Conservation (phyloP, 2,797 vertebrate genomes). For the Furcifer pardalis region DNA sequence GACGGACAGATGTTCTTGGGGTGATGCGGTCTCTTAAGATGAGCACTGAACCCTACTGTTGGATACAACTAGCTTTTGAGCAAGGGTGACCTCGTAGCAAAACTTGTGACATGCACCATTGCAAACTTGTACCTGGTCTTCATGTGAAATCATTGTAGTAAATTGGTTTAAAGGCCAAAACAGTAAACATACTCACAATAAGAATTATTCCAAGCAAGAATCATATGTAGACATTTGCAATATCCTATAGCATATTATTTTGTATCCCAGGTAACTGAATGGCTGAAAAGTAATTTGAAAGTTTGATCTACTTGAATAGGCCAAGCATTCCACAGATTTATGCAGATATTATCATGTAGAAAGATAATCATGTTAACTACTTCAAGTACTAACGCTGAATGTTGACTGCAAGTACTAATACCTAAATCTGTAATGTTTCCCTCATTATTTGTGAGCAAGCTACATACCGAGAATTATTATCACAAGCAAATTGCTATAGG, state of each 20-base stretch:
- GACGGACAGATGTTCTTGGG: too few relatives aligned
- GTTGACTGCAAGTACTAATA: neutral
- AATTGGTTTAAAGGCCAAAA: neutral
- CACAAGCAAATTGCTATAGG: slow-evolving; percentile 17
- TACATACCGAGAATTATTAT: neutral
- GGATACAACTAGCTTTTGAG: too few relatives aligned
- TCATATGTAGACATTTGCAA: neutral
- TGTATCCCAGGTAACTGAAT: neutral
- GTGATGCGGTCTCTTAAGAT: too few relatives aligned
- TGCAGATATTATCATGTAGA: neutral
- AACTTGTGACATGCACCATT: too few relatives aligned
- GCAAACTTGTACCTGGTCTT: neutral
- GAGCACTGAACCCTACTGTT: too few relatives aligned
- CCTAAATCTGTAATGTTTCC: neutral
- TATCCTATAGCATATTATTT: neutral
- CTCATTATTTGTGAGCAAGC: neutral
- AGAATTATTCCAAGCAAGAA: neutral
- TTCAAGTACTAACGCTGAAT: neutral
- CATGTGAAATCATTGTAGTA: neutral
- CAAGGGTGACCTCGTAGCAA: too few relatives aligned
- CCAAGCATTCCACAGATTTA: neutral
- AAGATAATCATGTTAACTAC: neutral
- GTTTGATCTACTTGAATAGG: neutral
- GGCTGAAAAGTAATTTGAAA: neutral
- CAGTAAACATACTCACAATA: neutral